phyloP scores from a whole-genome alignment of 2,113 vertebrate species.

The Felis chaus region DNA sequence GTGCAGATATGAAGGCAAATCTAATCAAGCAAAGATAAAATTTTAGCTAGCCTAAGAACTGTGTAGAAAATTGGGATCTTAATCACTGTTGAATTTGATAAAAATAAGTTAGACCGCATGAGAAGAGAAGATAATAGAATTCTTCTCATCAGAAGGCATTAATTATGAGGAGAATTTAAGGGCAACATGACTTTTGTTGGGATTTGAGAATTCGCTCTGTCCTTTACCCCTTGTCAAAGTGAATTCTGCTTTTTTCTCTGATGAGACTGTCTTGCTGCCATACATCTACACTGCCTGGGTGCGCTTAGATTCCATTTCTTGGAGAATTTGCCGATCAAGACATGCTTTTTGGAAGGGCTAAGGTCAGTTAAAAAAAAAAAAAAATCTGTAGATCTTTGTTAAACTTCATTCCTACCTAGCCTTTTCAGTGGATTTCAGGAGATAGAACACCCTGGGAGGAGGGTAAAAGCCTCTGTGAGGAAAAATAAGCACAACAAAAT shows the following conservation, averaged over 20 bases:
- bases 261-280: conserved; percentile 25
- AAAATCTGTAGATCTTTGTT: background rate
- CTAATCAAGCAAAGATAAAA: background rate
- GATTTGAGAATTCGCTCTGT: conserved; percentile 41
- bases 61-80: background rate
- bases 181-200: conserved; percentile 7
- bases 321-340: conserved; percentile 41
- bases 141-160: background rate
- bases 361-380: conserved; percentile 45
- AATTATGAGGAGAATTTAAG: conserved; percentile 18
- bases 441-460: background rate
- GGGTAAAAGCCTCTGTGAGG: background rate
- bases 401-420: background rate
- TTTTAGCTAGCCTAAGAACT: conserved; percentile 2
- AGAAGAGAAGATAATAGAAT: conserved; percentile 19
- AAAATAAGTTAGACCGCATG: background rate
- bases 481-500: conserved; percentile 5
- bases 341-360: conserved; percentile 33
- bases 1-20: background rate
- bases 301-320: conserved; percentile 33
- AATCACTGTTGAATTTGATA: background rate
- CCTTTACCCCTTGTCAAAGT: conserved; percentile 44
- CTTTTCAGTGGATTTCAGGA: background rate
- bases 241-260: conserved; percentile 53
- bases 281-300: conserved; percentile 21